These are phyloP conservation scores for Tetraodon nigroviridis DNA, from an alignment of 2,113 vertebrate species.

Conservation along the genomic window DNA sequence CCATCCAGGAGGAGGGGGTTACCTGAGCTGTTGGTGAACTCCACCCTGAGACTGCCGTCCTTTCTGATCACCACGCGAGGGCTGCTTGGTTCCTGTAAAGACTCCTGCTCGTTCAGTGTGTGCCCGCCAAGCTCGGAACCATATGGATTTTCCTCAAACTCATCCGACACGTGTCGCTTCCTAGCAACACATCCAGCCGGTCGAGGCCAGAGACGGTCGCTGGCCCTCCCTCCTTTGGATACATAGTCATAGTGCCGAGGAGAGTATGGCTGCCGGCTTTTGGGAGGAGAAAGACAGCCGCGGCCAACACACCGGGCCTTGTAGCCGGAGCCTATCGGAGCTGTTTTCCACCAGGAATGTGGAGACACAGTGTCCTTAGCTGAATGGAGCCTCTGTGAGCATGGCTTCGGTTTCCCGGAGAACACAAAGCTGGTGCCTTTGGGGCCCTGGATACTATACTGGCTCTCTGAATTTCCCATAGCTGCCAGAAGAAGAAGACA, in stretches of 20 bases:
- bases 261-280: slow-evolving; percentile 81
- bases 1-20: slow-evolving; percentile 65
- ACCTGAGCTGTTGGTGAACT: slow-evolving; percentile 83
- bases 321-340: slow-evolving; percentile 69
- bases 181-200: slow-evolving; percentile 64
- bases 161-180: slow-evolving; percentile 64
- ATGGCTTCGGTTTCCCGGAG: slow-evolving; percentile 83
- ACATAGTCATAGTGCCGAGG: slow-evolving; percentile 76
- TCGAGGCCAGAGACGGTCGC: slow-evolving; percentile 65
- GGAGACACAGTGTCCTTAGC: slow-evolving; percentile 78
- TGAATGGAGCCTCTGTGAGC: slow-evolving; percentile 81
- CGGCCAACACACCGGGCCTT: slow-evolving; percentile 82
- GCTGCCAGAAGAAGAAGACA: slow-evolving; percentile 63
- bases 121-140: slow-evolving; percentile 72
- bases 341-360: slow-evolving; percentile 78
- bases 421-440: slow-evolving; percentile 74
- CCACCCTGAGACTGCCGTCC: slow-evolving; percentile 86
- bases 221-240: slow-evolving; percentile 73
- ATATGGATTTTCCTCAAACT: slow-evolving; percentile 68
- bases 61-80: slow-evolving; percentile 93
- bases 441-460: slow-evolving; percentile 88
- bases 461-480: slow-evolving; percentile 99
- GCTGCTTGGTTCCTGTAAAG: slow-evolving; percentile 80
- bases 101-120: slow-evolving; percentile 67
- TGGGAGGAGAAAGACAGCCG: slow-evolving; percentile 86